Evolutionary conservation across 2,888 invertebrate genomes (phyloP).

Genomic region (Chesias legatella): DNA sequence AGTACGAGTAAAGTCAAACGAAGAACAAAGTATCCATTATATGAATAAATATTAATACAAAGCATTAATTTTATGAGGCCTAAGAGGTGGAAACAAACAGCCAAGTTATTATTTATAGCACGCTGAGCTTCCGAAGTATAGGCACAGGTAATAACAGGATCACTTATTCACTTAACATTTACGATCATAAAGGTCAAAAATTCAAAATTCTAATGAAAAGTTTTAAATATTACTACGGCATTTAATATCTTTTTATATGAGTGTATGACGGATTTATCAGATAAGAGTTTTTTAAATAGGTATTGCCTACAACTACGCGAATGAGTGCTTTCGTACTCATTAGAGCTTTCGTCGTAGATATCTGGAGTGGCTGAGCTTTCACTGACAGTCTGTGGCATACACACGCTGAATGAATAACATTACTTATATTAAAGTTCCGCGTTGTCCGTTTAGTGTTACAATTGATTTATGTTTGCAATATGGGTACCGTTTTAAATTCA

Average conservation of each 20-base stretch:
- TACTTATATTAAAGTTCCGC: constrained; percentile 30
- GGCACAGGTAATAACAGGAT: constrained; percentile 8
- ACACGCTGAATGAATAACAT: constrained; percentile 29
- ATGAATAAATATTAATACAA: constrained; percentile 76
- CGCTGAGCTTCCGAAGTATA: constrained; percentile 54
- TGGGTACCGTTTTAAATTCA: constrained; percentile 27
- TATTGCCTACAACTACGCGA: too few relatives aligned
- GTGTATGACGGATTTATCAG: too few relatives aligned
- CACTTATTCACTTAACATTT: constrained; percentile 4
- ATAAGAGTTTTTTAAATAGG: too few relatives aligned
- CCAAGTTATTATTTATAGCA: constrained; percentile 72
- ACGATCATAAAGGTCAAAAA: too few relatives aligned
- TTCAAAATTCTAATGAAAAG: too few relatives aligned
- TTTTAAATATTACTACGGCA: too few relatives aligned
- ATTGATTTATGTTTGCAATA: constrained; percentile 38
- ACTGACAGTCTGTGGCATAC: constrained; percentile 2
- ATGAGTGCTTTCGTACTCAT: too few relatives aligned
- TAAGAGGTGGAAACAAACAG: constrained; percentile 69
- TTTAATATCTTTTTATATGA: too few relatives aligned
- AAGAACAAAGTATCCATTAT: constrained; percentile 51
- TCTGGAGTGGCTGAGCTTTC: constrained; percentile 5
- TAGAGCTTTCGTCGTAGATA: too few relatives aligned
- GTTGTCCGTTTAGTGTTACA: constrained; percentile 35
- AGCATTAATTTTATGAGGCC: constrained; percentile 74
- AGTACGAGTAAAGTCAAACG: constrained; percentile 16